Base-by-base conservation (phyloP, 2,888 invertebrate species). In the Frankliniella intonsa region DNA sequence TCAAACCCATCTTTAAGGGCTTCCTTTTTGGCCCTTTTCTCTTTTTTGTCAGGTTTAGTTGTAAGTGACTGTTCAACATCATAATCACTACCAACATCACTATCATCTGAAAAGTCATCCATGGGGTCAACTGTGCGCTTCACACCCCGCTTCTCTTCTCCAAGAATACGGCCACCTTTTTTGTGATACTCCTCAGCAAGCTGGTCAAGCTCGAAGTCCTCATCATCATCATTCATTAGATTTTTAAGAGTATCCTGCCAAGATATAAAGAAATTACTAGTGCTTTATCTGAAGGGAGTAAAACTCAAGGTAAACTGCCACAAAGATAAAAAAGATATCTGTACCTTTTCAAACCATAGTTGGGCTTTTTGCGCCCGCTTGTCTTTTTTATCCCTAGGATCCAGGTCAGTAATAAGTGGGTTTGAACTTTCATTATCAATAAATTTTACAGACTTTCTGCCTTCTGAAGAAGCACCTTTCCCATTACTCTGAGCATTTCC, bases 201-300 rank as follows among this genome's bases (percentile, higher is more conserved):
- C 86, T 92, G 92, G 86, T 97, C 94, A 11, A 97, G 90, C 88
- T 97, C 97, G 49, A 91, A 91, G 85, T 96, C 96, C 87, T 96
- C 97, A 86, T 96, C 97, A 80, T 93, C 93, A 83, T 95, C 96
- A 83, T 93, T 92, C 84, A 94, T 92, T 38, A 97, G 88, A 85
- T 94, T 92, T 87, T 95, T 89, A 81, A 86, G 86, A 19, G 85
- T 83, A 82, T 86, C 85, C 85, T 86, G 80, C 7, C 19, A 81
- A 80, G 19, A 84, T 84, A 82, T 83, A 84, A 83, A 84, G 82
- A 85, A 65, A 82, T 81, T 19, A 50, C 50, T 65, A 62, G 19
- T 62, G 62, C 62, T 62, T 55, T 62, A 82, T 62, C 22, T 27
- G n/a, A n/a, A 76, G 81, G 17, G 19, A 69, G 22, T n/a, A 82